Percentiles rank a stretch among this genome's conserved stretches.
Conservation (phyloP, 2,113 vertebrate species). For the Tringa solitaria region DNA sequence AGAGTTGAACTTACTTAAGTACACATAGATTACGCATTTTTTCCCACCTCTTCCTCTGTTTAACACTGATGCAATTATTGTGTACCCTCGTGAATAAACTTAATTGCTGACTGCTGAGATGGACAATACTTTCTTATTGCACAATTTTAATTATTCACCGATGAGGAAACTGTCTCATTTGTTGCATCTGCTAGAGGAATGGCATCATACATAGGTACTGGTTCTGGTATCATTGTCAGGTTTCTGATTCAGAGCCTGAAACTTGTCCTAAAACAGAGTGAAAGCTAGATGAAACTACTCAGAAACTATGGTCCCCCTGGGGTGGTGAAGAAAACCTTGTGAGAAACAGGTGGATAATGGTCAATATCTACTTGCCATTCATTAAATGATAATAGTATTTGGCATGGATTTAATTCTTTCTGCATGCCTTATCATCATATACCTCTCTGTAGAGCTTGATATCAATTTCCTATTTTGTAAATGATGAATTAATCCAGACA, state of each 20-base stretch:
- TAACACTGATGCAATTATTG: neutral
- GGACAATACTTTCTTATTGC: neutral
- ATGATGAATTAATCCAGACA: neutral
- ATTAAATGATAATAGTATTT: neutral
- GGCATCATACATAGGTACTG: neutral
- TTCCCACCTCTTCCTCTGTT: neutral
- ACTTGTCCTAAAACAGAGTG: neutral
- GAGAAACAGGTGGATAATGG: neutral
- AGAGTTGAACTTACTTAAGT: neutral
- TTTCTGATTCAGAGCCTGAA: neutral
- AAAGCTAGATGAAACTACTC: neutral
- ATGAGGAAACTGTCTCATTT: neutral
- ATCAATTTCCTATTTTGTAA: constrained; percentile 1
- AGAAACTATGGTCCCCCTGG: neutral
- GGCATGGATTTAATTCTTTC: neutral
- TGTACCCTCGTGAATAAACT: neutral
- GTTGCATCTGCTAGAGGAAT: neutral
- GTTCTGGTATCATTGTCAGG: neutral
- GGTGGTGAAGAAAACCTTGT: neutral
- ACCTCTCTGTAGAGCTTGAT: neutral
- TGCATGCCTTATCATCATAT: neutral
- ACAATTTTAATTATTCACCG: neutral
- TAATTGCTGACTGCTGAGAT: neutral
- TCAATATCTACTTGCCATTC: neutral
- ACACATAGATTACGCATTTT: neutral